phyloP scores from a whole-genome alignment of 2,113 vertebrate genomes.

The Caranx melampygus region DNA sequence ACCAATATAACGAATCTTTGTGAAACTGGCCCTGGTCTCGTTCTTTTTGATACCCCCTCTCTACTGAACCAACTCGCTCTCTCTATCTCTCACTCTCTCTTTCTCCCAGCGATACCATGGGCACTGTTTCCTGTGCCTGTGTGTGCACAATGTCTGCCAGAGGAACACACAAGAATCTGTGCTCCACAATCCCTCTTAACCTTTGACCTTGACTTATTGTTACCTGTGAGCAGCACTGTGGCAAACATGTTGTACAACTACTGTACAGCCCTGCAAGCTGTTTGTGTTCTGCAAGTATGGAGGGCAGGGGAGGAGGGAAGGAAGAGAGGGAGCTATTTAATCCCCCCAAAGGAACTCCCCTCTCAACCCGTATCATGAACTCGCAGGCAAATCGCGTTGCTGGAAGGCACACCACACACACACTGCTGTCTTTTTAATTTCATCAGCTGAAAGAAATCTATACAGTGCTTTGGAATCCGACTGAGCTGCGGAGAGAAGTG shows the following conservation, averaged over 20 bases:
- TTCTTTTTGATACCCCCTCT: constrained; percentile 55
- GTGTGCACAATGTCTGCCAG: constrained; percentile 65
- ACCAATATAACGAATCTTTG: constrained; percentile 23
- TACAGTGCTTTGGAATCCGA: constrained; percentile 80
- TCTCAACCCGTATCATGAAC: constrained; percentile 87
- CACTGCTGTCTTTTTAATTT: constrained; percentile 88
- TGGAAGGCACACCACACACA: constrained; percentile 85
- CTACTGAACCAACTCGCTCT: constrained; percentile 45
- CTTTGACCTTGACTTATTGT: constrained; percentile 83
- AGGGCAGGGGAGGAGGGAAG: constrained; percentile 77
- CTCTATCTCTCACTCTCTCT: constrained; percentile 51
- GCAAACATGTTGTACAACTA: constrained; percentile 78
- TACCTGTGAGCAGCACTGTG: constrained; percentile 82
- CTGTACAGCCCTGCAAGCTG: constrained; percentile 82
- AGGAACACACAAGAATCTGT: constrained; percentile 73
- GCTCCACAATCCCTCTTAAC: constrained; percentile 83
- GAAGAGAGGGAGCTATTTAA: constrained; percentile 85
- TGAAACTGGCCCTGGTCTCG: constrained; percentile 47
- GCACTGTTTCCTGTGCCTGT: constrained; percentile 67
- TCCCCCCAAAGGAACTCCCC: constrained; percentile 87
- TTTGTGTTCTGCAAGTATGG: constrained; percentile 81
- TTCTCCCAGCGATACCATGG: constrained; percentile 72
- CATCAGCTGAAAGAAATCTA: constrained; percentile 87
- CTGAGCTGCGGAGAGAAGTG: constrained; percentile 75
- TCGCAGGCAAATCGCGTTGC: constrained; percentile 85